Percentiles rank a stretch among this genome's conserved stretches.
These are phyloP conservation scores for Thalassaphorura encarpata DNA, from an alignment of 1,140 invertebrate genomes.

Conservation along the genomic window DNA sequence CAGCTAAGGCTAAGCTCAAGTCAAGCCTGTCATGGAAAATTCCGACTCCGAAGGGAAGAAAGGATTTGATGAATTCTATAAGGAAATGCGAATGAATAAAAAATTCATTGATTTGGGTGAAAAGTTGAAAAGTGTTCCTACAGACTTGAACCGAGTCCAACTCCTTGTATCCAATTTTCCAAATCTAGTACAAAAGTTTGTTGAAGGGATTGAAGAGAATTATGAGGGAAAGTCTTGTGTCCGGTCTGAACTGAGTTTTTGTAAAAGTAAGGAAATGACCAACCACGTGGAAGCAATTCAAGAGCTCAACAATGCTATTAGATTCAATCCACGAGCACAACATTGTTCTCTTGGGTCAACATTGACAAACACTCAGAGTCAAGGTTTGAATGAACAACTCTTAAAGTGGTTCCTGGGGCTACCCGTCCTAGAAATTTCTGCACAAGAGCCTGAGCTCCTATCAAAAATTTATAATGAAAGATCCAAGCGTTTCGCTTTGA, in stretches of 20 bases:
- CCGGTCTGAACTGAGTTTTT: too few species aligned
- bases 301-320: neutral
- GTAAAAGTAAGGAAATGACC: conserved; percentile 4
- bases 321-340: neutral
- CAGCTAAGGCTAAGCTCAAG: too few species aligned
- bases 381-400: neutral
- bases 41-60: neutral
- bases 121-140: conserved; percentile 8
- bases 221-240: conserved; percentile 3
- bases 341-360: neutral
- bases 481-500: neutral
- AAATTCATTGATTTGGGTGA: conserved; percentile 17
- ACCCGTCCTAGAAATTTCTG: neutral
- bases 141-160: conserved; percentile 11
- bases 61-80: conserved; percentile 22
- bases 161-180: conserved; percentile 7
- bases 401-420: neutral
- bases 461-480: conserved; percentile 9
- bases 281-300: neutral
- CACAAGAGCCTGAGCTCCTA: neutral
- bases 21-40: too few species aligned
- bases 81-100: conserved; percentile 11
- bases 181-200: conserved; percentile 4
- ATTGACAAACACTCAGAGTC: too few species aligned
- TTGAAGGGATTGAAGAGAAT: neutral